Evolutionary conservation across 2,888 invertebrate species (phyloP), one percentile per base, ranked within the genome.

Genomic region (Danaus chrysippus): DNA sequence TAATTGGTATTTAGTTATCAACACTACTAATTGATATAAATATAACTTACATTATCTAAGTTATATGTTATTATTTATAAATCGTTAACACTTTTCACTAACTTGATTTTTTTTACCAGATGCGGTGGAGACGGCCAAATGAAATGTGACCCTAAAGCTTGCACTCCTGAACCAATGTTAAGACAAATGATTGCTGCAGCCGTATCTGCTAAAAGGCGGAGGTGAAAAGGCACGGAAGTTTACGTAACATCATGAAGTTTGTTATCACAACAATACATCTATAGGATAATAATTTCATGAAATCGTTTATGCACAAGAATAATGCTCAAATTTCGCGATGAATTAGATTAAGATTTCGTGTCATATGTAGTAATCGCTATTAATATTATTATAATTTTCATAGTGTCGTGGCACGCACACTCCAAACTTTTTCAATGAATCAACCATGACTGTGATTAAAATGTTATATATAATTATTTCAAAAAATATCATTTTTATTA

Each of bases 41-140:
- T 46, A n/a, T 15, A 43, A 43, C 12, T 12, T 43, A 43, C 43
- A 34, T 43, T 43, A 11, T n/a, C 12, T 12, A 43, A 43, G 10
- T 46, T 3, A 46, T 6, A 10, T 49, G 9, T 15, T 49, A 17
- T 49, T 49, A 17, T 17, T 17, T 58, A 53, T 13, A 61, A 52
- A 42, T 59, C 2, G n/a, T 42, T 42, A 34, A 56, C 12, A 42
- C 56, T 43, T 60, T 58, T 52, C 54, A 34, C 12, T 44, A 42
- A 54, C 46, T 13, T 3, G 15, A 58, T 44, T 55, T 43, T 71
- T 64, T 61, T 72, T 92, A 92, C 42, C 89, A 97, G 97, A 89
- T 98, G 98, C 90, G 97, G 97, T 78, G 95, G 95, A 69, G 95
- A 96, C 84, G 97, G 97, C 76, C 96, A 97, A 87, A 97, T 98